Base-by-base conservation (phyloP, 2,113 vertebrate species). In the Ifrita kowaldi region DNA sequence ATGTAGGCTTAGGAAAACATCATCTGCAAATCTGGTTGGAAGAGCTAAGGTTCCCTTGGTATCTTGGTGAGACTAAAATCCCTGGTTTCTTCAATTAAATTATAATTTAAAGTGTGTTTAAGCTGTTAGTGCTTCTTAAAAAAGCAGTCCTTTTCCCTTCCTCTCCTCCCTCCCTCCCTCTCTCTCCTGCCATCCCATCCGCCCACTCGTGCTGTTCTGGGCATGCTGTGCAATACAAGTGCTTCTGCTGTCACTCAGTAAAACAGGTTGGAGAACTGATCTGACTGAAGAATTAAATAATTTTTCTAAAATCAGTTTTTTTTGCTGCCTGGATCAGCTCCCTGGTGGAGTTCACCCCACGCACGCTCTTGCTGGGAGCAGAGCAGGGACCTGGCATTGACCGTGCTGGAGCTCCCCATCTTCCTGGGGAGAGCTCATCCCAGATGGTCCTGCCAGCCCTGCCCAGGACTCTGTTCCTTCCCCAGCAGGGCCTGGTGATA, bases 101-200 rank as follows among this genome's bases (percentile, higher is more conserved):
- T 77, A 93, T 63, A 68, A 68, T 95, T 95, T 91, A 63, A 81
- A 92, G 76, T 28, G 50, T 67, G 69, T 81, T 95, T 87, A 49
- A 96, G 82, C 94, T 92, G 90, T 76, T 91, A 79, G 62, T 73
- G 88, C 57, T 93, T 95, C 95, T 85, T 91, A 81, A 95, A 96
- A 96, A 97, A 95, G 96, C 94, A 89, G 60, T 30, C 73, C 62
- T 52, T 71, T 85, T 91, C 83, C 91, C 44, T 85, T 86, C 87
- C 39, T 83, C 76, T 59, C 70, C 95, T 93, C 71, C 52, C 81
- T 91, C 52, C 52, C 81, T 91, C 52, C 76, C 55, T 92, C 76
- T 46, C 77, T 95, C 78, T 96, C 64, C 91, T 96, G 86, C 93
- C 95, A 93, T 95, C 86, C 95, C 84, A n/a, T 55, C 96, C 94